phyloP scores from a whole-genome alignment of 2,113 vertebrate genomes.

The Oryzias melastigma region DNA sequence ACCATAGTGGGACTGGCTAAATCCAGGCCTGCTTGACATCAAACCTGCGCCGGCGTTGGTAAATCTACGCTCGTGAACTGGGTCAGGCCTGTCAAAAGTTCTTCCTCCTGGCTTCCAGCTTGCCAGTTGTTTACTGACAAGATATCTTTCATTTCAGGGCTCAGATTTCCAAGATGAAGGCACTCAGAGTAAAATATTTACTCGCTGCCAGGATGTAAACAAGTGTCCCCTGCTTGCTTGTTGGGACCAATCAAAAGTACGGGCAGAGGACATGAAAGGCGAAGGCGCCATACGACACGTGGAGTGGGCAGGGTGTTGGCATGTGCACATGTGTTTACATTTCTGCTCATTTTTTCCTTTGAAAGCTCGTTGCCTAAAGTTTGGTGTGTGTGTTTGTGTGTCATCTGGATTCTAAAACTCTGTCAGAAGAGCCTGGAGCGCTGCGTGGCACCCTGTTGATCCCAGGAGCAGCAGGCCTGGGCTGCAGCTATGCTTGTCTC shows the following conservation, averaged over 20 bases:
- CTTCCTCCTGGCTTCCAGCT: constrained; percentile 18
- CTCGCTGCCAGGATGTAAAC: constrained; percentile 67
- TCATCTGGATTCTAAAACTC: constrained; percentile 18
- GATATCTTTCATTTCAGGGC: constrained; percentile 39
- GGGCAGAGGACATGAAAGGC: constrained; percentile 65
- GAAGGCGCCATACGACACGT: constrained; percentile 28
- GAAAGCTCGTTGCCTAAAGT: no score
- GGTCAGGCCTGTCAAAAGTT: constrained; percentile 9
- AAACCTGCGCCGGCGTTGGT: not conserved
- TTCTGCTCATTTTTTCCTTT: not conserved
- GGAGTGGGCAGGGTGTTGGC: constrained; percentile 21
- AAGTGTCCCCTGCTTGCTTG: constrained; percentile 60
- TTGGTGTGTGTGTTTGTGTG: not conserved
- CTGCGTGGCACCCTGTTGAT: constrained; percentile 1
- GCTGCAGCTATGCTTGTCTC: constrained; percentile 20
- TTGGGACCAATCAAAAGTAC: constrained; percentile 68
- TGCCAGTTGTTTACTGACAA: constrained; percentile 58
- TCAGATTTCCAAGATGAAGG: constrained; percentile 57
- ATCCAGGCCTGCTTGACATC: no score
- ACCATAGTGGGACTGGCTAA: no score
- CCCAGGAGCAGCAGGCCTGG: constrained; percentile 11
- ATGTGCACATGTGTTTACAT: not conserved
- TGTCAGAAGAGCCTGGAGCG: constrained; percentile 27
- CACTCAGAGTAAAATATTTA: constrained; percentile 72
- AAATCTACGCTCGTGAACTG: constrained; percentile 8